Evolutionary conservation across 2,113 vertebrate genomes (phyloP).

Genomic region (Thermophis baileyi): DNA sequence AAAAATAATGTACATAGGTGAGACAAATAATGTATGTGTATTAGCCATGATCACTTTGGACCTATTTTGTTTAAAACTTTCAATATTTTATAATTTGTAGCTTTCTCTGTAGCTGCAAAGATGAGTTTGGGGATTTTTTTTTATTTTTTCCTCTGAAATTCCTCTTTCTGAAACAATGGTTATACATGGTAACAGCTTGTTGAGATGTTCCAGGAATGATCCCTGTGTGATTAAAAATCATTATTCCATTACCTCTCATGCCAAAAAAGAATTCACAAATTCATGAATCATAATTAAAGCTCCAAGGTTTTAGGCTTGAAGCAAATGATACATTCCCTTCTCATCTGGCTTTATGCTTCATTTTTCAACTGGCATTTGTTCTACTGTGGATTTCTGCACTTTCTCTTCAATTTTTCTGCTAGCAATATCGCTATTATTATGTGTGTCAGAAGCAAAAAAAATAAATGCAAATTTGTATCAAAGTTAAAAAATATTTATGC

Average conservation of each 20-base stretch:
- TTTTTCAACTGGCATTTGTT: constrained; percentile 56
- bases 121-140: background rate
- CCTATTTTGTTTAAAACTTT: background rate
- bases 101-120: background rate
- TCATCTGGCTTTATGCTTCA: constrained; percentile 47
- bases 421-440: background rate
- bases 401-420: constrained; percentile 36
- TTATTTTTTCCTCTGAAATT: background rate
- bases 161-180: constrained; percentile 37
- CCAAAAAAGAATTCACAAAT: constrained; percentile 64
- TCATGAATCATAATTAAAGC: constrained; percentile 70
- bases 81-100: background rate
- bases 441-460: constrained; percentile 2
- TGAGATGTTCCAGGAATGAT: constrained; percentile 63
- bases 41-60: background rate
- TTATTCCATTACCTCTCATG: constrained; percentile 71
- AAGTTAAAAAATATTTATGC: background rate
- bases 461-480: background rate
- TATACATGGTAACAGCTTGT: constrained; percentile 63
- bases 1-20: background rate
- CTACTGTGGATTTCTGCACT: constrained; percentile 34
- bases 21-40: background rate
- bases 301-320: constrained; percentile 55
- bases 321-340: constrained; percentile 54
- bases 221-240: constrained; percentile 67